Evolutionary conservation across 1,140 invertebrate genomes (phyloP).

Genomic region (Scaptomyza montana): DNA sequence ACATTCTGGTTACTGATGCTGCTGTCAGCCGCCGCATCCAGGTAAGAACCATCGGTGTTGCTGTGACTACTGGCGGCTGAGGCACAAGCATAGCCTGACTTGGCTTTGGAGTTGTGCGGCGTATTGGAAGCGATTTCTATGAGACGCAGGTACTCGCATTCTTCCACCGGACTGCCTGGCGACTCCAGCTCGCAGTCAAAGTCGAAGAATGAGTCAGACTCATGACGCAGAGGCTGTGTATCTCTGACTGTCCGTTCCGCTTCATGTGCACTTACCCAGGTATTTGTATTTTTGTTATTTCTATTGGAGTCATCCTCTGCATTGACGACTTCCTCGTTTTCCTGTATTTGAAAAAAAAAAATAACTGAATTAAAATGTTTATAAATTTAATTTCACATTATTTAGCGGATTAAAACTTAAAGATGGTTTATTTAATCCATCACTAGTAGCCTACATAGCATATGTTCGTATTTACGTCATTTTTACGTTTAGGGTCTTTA

Average conservation of each 20-base stretch:
- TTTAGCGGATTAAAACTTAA: no score
- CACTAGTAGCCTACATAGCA: no score
- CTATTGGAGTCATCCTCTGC: slow-evolving; percentile 80
- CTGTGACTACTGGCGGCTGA: slow-evolving; percentile 81
- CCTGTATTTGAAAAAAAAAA: slow-evolving; percentile 33
- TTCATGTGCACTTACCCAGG: slow-evolving; percentile 72
- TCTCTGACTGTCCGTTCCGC: slow-evolving; percentile 77
- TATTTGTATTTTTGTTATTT: slow-evolving; percentile 72
- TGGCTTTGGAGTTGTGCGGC: slow-evolving; percentile 84
- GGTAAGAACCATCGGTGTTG: slow-evolving; percentile 85
- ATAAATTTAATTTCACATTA: no score
- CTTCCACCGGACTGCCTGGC: slow-evolving; percentile 88
- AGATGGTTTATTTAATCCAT: no score
- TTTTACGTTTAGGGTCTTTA: no score
- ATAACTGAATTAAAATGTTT: no score
- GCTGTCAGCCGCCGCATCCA: slow-evolving; percentile 82
- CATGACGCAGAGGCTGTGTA: slow-evolving; percentile 84
- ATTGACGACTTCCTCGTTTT: slow-evolving; percentile 68
- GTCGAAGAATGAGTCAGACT: slow-evolving; percentile 86
- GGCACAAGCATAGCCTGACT: slow-evolving; percentile 85
- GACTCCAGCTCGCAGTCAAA: slow-evolving; percentile 87
- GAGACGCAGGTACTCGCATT: slow-evolving; percentile 84
- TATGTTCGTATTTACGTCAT: no score
- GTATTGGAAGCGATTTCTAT: slow-evolving; percentile 84
- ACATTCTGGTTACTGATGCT: slow-evolving; percentile 26